Evolutionary conservation across 2,888 invertebrate genomes (phyloP).

Genomic region (Scaptomyza cyrtandrae): DNA sequence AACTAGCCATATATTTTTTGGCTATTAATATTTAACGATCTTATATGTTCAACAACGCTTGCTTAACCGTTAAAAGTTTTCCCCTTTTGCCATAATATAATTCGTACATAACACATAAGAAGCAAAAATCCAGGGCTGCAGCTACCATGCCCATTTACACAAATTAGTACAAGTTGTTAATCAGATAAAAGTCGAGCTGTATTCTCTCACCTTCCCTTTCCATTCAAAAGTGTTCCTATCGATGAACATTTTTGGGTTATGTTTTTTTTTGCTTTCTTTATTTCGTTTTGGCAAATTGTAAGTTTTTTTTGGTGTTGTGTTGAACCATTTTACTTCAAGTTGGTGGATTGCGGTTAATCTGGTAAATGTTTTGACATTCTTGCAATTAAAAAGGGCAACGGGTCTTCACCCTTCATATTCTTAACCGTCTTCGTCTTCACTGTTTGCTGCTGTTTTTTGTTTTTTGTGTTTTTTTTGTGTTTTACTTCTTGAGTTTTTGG

Average conservation of each 20-base stretch:
- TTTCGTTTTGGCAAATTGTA: slow-evolving; percentile 46
- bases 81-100: too few species aligned
- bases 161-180: slow-evolving; percentile 78
- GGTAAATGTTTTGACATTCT: slow-evolving; percentile 79
- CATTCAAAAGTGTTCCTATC: slow-evolving; percentile 38
- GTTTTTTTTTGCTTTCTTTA: slow-evolving; percentile 35
- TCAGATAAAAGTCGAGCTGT: slow-evolving; percentile 68
- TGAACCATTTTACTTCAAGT: slow-evolving; percentile 62
- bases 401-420: slow-evolving; percentile 47
- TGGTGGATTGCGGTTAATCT: slow-evolving; percentile 80
- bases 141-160: slow-evolving; percentile 54
- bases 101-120: too few species aligned
- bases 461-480: not conserved
- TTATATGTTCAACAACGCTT: too few species aligned
- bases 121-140: too few species aligned
- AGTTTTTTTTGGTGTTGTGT: slow-evolving; percentile 27
- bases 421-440: slow-evolving; percentile 2
- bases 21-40: too few species aligned
- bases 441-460: too few species aligned
- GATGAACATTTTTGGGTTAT: slow-evolving; percentile 54
- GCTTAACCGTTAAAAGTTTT: too few species aligned
- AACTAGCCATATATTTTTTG: too few species aligned
- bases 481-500: slow-evolving; percentile 2
- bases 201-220: slow-evolving; percentile 15
- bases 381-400: slow-evolving; percentile 78